Evolutionary conservation across 2,888 invertebrate genomes (phyloP), one percentile per base, ranked within the genome.

Genomic region (Scaptomyza reducta): DNA sequence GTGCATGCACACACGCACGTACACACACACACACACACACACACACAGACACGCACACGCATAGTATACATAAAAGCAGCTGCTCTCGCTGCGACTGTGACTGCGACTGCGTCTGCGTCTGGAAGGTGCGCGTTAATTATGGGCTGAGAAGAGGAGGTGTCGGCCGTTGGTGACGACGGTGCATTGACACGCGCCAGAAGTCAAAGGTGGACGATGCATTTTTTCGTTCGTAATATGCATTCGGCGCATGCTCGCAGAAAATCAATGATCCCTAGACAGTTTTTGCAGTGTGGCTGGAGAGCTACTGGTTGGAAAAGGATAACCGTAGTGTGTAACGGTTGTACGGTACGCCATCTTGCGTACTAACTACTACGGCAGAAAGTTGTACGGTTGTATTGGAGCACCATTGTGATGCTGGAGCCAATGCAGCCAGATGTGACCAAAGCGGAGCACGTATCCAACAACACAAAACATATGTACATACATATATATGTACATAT

Each of bases 271-370:
- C 66, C 87, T 70, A 69, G 64, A 51, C 72, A 14, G 11, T 57
- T 57, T 35, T 31, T 51, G 72, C 66, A 66, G 54, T 44, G 54
- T 35, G 53, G 57, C 40, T 38, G 44, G 29, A 42, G 4, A 22
- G 42, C 46, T 58, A 59, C 50, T 41, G 53, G 83, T 75, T 67
- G 55, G 70, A 86, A 66, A 74, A 67, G 74, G 86, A 88, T 73
- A 69, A 70, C 79, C 46, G 62, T 77, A 82, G 50, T 57, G 38
- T 25, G 53, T 33, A 31, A 33, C 67, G 49, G 77, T 86, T 83
- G 69, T 81, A 84, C 84, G 80, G 73, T 86, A 88, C 78, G 77
- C 79, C 76, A 78, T 76, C 42, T 80, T 83, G 87, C 88, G 87
- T 84, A 88, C 73, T 79, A 83, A 79, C 69, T 73, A 62, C 61